Evolutionary conservation across 2,113 vertebrate species (phyloP).

Genomic region (Camelus dromedarius): DNA sequence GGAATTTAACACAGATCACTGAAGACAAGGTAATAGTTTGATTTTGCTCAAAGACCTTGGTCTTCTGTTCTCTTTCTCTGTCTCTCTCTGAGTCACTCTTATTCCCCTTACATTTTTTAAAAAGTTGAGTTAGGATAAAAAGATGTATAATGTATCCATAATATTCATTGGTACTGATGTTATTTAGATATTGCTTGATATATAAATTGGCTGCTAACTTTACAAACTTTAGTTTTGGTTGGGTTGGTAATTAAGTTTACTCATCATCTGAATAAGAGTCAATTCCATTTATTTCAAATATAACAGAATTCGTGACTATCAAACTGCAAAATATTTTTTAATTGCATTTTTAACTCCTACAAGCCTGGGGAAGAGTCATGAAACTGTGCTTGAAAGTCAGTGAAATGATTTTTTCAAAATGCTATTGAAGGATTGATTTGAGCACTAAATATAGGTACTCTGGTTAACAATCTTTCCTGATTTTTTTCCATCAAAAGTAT

Average conservation of each 20-base stretch:
- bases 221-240: slow-evolving; percentile 36
- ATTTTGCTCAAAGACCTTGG: not conserved
- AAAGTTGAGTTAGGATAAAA: not conserved
- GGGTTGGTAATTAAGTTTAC: slow-evolving; percentile 15
- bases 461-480: not conserved
- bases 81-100: slow-evolving; percentile 30
- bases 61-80: slow-evolving; percentile 54
- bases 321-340: slow-evolving; percentile 6
- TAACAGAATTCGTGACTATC: not conserved
- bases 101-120: not conserved
- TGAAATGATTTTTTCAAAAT: not conserved
- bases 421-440: not conserved
- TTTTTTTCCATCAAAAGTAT: not conserved
- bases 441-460: not conserved
- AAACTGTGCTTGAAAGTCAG: not conserved
- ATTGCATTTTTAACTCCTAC: not conserved
- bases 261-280: slow-evolving; percentile 1
- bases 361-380: not conserved
- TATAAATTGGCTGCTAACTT: slow-evolving; percentile 20
- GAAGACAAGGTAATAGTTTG: not conserved
- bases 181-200: slow-evolving; percentile 36
- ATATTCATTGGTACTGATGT: slow-evolving; percentile 22
- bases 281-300: slow-evolving; percentile 12
- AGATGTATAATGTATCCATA: slow-evolving; percentile 7
- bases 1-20: not conserved